phyloP scores from a whole-genome alignment of 1,140 invertebrate genomes.

The Drosophila albomicans region DNA sequence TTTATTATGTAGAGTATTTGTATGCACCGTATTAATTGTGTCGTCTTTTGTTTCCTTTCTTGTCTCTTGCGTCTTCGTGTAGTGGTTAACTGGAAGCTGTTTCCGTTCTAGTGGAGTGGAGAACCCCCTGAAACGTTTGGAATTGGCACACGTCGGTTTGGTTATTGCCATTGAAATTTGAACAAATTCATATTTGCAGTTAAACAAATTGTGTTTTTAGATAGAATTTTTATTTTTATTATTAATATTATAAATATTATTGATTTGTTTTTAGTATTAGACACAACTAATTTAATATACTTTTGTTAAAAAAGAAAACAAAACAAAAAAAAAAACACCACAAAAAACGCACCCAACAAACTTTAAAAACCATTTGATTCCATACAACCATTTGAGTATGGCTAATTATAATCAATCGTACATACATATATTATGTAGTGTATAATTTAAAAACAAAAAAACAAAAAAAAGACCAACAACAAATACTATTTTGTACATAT shows the following conservation, averaged over 20 bases:
- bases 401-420: constrained; percentile 24
- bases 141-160: constrained; percentile 67
- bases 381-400: constrained; percentile 42
- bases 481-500: constrained; percentile 45
- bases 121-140: constrained; percentile 55
- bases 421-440: constrained; percentile 66
- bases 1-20: neutral
- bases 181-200: constrained; percentile 68
- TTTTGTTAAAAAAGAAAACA: constrained; percentile 47
- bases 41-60: constrained; percentile 42
- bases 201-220: constrained; percentile 76
- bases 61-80: constrained; percentile 28
- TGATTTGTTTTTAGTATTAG: constrained; percentile 81
- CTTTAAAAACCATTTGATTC: constrained; percentile 23
- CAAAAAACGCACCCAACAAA: constrained; percentile 34
- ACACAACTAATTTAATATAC: constrained; percentile 68
- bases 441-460: constrained; percentile 59
- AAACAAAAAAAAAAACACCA: neutral
- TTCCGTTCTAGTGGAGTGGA: constrained; percentile 74
- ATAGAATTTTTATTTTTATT: constrained; percentile 77
- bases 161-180: constrained; percentile 75
- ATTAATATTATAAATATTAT: constrained; percentile 68
- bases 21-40: constrained; percentile 34
- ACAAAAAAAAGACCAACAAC: constrained; percentile 30
- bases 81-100: constrained; percentile 85